These are phyloP conservation scores for Gymnocypris eckloni DNA, from an alignment of 2,797 vertebrate species.

Conservation along the genomic window DNA sequence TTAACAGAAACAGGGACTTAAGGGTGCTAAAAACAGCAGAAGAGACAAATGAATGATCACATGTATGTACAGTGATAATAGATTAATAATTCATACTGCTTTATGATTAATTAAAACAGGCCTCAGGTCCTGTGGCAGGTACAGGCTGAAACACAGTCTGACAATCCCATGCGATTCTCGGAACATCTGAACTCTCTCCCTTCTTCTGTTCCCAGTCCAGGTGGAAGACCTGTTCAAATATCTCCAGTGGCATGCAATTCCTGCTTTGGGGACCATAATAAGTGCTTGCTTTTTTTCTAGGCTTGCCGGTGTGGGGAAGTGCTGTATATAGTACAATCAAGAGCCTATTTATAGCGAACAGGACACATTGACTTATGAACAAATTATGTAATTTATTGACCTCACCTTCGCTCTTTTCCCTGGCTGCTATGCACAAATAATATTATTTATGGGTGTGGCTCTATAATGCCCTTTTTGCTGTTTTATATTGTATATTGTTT, in stretches of 20 bases:
- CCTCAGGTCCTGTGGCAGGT: constrained; percentile 80
- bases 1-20: constrained; percentile 71
- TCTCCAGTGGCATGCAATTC: constrained; percentile 49
- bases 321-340: constrained; percentile 36
- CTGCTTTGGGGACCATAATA: constrained; percentile 56
- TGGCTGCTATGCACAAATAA: constrained; percentile 22
- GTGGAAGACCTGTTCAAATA: constrained; percentile 55
- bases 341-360: constrained; percentile 43
- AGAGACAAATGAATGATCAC: constrained; percentile 68
- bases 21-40: constrained; percentile 67
- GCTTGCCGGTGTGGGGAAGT: constrained; percentile 22
- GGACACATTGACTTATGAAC: constrained; percentile 41
- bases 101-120: constrained; percentile 85
- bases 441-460: constrained; percentile 32
- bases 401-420: constrained; percentile 38
- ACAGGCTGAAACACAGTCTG: constrained; percentile 75
- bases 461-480: constrained; percentile 15
- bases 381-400: constrained; percentile 47
- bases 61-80: constrained; percentile 78
- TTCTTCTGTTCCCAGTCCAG: constrained; percentile 53
- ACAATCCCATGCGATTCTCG: constrained; percentile 75
- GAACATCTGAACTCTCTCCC: constrained; percentile 65
- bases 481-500: constrained; percentile 37
- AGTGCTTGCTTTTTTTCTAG: constrained; percentile 34
- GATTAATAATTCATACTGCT: constrained; percentile 83